phyloP scores from a whole-genome alignment of 1,140 invertebrate species.

The Camponotus floridanus region DNA sequence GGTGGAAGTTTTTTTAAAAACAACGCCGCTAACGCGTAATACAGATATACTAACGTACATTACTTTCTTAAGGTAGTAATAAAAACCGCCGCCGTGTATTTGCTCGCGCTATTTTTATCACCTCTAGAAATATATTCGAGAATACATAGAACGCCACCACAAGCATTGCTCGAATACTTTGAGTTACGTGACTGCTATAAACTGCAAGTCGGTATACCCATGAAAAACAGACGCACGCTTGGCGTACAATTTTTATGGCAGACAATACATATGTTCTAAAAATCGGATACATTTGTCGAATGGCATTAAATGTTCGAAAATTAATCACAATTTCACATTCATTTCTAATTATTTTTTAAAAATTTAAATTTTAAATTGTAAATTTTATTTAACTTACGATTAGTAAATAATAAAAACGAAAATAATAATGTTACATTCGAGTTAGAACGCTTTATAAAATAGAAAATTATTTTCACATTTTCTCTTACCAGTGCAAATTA shows the following conservation, averaged over 20 bases:
- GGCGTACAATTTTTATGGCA: slow-evolving; percentile 25
- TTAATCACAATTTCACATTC: background rate
- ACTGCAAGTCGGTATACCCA: slow-evolving; percentile 37
- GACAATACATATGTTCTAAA: background rate
- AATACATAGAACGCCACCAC: slow-evolving; percentile 2
- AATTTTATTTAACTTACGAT: background rate
- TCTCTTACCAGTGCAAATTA: background rate
- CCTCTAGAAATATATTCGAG: slow-evolving; percentile 31
- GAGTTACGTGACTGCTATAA: slow-evolving; percentile 54
- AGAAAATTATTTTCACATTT: background rate
- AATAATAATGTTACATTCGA: too few relatives aligned
- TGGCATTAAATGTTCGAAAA: background rate
- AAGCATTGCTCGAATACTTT: slow-evolving; percentile 60
- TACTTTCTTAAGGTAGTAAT: slow-evolving; percentile 50
- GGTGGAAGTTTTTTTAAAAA: slow-evolving; percentile 23
- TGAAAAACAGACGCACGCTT: slow-evolving; percentile 39
- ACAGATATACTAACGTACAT: slow-evolving; percentile 39
- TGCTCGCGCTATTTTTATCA: slow-evolving; percentile 44
- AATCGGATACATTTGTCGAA: slow-evolving; percentile 30
- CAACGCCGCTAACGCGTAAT: background rate
- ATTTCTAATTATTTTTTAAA: background rate
- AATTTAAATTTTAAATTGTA: background rate
- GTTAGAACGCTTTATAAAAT: too few relatives aligned
- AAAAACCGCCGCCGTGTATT: slow-evolving; percentile 26
- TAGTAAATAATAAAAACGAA: too few relatives aligned